Percentiles rank a stretch among this genome's conserved stretches.
Conservation (phyloP, 2,888 invertebrate species). For the Scaptomyza caliginosa region DNA sequence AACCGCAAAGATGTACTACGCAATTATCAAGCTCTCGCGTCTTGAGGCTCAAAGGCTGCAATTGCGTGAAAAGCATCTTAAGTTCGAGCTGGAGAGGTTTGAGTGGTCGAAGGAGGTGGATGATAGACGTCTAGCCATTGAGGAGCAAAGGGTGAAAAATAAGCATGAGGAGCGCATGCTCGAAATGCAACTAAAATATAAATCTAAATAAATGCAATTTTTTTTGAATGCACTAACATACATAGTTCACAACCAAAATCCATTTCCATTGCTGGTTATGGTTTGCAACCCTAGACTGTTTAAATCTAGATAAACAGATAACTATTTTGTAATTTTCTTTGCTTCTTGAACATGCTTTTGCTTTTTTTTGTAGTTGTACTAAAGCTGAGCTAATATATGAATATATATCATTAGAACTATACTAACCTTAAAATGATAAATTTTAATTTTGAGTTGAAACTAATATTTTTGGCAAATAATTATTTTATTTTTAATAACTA, state of each 20-base stretch:
- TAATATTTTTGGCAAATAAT: too few relatives aligned
- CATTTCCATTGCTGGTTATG: not conserved
- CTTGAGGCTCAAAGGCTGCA: not conserved
- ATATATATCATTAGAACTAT: too few relatives aligned
- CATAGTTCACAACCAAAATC: too few relatives aligned
- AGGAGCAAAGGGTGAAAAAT: constrained; percentile 1
- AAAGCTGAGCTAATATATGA: too few relatives aligned
- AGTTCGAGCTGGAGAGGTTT: constrained; percentile 2
- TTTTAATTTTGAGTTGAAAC: too few relatives aligned
- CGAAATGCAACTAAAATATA: constrained; percentile 3
- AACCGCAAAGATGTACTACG: constrained; percentile 3
- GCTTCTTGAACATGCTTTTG: too few relatives aligned
- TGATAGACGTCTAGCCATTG: not conserved
- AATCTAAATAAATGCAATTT: not conserved
- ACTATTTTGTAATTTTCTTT: not conserved
- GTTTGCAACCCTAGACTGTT: not conserved
- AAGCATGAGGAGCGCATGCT: constrained; percentile 7
- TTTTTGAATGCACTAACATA: not conserved
- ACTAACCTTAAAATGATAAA: too few relatives aligned
- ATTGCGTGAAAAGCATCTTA: not conserved
- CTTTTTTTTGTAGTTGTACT: too few relatives aligned
- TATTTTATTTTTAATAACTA: too few relatives aligned
- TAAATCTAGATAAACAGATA: not conserved
- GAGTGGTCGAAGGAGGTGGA: constrained; percentile 6
- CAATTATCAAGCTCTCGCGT: not conserved